Evolutionary conservation across 2,888 invertebrate species (phyloP).

Genomic region (Hybos culiciformis): DNA sequence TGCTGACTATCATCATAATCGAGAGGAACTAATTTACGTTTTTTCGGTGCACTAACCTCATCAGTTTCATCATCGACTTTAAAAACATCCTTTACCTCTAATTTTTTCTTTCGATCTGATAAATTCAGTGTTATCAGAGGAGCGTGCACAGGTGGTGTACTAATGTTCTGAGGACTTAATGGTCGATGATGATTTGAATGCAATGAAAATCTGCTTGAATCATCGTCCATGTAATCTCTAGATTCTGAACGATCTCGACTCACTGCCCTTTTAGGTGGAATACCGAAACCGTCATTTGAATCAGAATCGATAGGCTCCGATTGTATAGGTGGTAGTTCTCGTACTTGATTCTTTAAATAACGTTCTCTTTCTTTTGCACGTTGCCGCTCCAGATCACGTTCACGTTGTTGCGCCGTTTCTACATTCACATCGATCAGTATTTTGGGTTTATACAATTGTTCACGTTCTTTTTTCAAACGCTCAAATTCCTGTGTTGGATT

Average conservation of each 20-base stretch:
- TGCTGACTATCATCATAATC: constrained; percentile 29
- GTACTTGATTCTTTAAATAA: constrained; percentile 43
- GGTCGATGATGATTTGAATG: constrained; percentile 17
- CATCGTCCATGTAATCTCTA: constrained; percentile 31
- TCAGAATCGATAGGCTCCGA: constrained; percentile 65
- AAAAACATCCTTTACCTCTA: constrained; percentile 71
- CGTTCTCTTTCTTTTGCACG: constrained; percentile 37
- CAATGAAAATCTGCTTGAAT: constrained; percentile 26
- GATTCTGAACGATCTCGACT: constrained; percentile 29
- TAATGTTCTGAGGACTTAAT: constrained; percentile 14
- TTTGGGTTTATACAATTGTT: constrained; percentile 72
- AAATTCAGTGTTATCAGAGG: constrained; percentile 36
- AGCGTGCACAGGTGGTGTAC: constrained; percentile 27
- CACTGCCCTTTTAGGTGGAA: constrained; percentile 5
- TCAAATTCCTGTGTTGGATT: constrained; percentile 55
- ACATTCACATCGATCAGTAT: constrained; percentile 59
- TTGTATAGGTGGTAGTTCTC: constrained; percentile 50
- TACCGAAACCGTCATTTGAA: constrained; percentile 36
- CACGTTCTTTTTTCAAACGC: constrained; percentile 57
- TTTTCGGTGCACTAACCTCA: constrained; percentile 41
- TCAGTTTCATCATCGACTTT: constrained; percentile 70
- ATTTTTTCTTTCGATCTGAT: constrained; percentile 47
- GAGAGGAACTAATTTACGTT: constrained; percentile 61
- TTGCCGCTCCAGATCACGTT: constrained; percentile 43
- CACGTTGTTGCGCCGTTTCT: constrained; percentile 46